phyloP scores from a whole-genome alignment of 2,888 invertebrate genomes.

The Apotomis capreana region DNA sequence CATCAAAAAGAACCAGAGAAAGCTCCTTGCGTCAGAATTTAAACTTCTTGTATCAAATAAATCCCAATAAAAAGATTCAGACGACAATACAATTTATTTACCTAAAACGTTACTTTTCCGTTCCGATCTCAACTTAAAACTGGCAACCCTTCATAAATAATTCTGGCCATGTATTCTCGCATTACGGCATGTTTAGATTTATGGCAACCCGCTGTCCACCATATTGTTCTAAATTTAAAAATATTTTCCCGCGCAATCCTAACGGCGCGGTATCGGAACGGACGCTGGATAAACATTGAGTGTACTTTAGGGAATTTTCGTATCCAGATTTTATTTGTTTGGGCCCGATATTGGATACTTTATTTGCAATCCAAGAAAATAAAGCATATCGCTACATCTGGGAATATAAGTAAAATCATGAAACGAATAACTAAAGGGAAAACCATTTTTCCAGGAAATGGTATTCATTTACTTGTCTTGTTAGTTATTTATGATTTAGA shows the following conservation, averaged over 20 bases:
- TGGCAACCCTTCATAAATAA: conserved; percentile 75
- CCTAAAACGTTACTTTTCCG: conserved; percentile 59
- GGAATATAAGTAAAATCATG: background rate
- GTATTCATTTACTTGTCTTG: too few species aligned
- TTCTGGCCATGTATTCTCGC: conserved; percentile 75
- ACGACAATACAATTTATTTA: conserved; percentile 17
- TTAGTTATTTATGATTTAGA: too few species aligned
- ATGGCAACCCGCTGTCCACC: conserved; percentile 77
- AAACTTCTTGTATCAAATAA: background rate
- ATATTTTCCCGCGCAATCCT: conserved; percentile 66
- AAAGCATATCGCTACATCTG: conserved; percentile 3
- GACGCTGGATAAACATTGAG: conserved; percentile 57
- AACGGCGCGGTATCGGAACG: conserved; percentile 54
- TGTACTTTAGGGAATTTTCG: conserved; percentile 61
- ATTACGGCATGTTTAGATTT: conserved; percentile 81
- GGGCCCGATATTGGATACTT: conserved; percentile 52
- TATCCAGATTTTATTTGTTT: conserved; percentile 61
- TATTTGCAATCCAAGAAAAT: conserved; percentile 40
- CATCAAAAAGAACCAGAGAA: background rate
- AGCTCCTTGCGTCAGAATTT: background rate
- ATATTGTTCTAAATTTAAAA: conserved; percentile 81
- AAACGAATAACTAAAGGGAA: conserved; percentile 3
- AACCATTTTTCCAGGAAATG: too few species aligned
- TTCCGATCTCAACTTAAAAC: conserved; percentile 61
- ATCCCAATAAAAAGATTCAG: background rate